Evolutionary conservation across 2,888 invertebrate species (phyloP).

Genomic region (Meloe dianella): DNA sequence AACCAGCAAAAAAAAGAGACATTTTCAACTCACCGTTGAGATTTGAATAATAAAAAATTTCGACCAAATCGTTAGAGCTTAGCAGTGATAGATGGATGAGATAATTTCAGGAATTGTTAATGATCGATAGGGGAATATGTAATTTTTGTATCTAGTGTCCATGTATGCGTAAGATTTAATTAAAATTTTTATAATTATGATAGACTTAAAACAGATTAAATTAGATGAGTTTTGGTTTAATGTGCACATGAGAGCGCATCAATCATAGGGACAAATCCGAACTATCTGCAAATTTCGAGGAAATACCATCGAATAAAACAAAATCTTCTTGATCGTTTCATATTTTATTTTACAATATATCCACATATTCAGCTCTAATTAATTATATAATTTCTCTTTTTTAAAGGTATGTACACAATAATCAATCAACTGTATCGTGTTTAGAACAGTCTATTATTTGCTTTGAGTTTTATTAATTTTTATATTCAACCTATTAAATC

Average conservation of each 20-base stretch:
- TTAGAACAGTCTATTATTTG: constrained; percentile 47
- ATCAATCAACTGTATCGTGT: constrained; percentile 31
- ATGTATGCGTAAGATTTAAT: no score
- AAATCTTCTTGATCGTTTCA: not conserved
- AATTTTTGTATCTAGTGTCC: no score
- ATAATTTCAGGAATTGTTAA: not conserved
- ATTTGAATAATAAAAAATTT: not conserved
- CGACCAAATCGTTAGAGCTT: not conserved
- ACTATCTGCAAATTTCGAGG: not conserved
- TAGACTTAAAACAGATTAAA: not conserved
- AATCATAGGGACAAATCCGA: not conserved
- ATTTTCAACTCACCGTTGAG: constrained; percentile 8
- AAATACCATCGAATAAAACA: not conserved
- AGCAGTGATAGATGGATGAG: no score
- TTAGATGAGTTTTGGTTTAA: no score
- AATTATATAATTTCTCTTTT: constrained; percentile 32
- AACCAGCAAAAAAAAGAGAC: constrained; percentile 32
- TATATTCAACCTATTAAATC: constrained; percentile 46
- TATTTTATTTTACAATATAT: constrained; percentile 45
- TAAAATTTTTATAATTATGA: no score
- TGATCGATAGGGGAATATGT: no score
- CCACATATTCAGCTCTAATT: constrained; percentile 33
- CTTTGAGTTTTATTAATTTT: constrained; percentile 15
- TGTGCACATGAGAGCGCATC: not conserved
- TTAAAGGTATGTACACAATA: constrained; percentile 32